Evolutionary conservation across 2,113 vertebrate species (phyloP).

Genomic region (Meleagris gallopavo): DNA sequence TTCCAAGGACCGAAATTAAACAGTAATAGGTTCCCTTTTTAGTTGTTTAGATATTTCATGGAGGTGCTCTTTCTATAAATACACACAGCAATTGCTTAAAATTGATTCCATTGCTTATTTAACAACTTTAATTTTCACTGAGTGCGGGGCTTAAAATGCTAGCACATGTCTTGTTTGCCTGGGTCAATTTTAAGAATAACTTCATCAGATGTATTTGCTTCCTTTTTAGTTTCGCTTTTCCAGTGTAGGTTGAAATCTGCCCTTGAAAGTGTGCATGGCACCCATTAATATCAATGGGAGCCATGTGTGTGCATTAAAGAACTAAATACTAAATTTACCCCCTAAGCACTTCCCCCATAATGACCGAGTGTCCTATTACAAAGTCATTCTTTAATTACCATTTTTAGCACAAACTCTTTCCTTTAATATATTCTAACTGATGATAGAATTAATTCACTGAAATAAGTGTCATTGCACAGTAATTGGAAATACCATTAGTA

Average conservation of each 20-base stretch:
- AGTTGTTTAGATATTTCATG: constrained; percentile 56
- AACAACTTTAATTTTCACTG: constrained; percentile 60
- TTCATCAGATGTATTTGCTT: neutral
- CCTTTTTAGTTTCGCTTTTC: constrained; percentile 20
- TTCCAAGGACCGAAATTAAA: constrained; percentile 52
- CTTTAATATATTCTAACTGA: neutral
- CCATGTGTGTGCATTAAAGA: constrained; percentile 20
- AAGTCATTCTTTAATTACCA: constrained; percentile 37
- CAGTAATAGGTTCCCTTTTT: constrained; percentile 39
- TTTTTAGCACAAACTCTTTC: constrained; percentile 23
- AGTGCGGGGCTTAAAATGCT: constrained; percentile 41
- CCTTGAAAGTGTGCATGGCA: constrained; percentile 29
- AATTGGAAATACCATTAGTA: neutral
- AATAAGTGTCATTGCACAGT: constrained; percentile 8
- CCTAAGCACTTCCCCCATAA: constrained; percentile 25
- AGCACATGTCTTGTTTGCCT: neutral
- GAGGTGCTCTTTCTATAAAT: constrained; percentile 59
- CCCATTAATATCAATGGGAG: constrained; percentile 42
- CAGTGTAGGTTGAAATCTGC: neutral
- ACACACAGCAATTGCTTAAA: constrained; percentile 37
- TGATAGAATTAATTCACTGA: constrained; percentile 51
- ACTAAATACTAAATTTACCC: constrained; percentile 20
- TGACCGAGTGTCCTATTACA: neutral
- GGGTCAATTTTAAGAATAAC: constrained; percentile 46
- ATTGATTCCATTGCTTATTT: constrained; percentile 60